Base-by-base conservation (phyloP, 2,888 invertebrate species). In the Patella depressa region DNA sequence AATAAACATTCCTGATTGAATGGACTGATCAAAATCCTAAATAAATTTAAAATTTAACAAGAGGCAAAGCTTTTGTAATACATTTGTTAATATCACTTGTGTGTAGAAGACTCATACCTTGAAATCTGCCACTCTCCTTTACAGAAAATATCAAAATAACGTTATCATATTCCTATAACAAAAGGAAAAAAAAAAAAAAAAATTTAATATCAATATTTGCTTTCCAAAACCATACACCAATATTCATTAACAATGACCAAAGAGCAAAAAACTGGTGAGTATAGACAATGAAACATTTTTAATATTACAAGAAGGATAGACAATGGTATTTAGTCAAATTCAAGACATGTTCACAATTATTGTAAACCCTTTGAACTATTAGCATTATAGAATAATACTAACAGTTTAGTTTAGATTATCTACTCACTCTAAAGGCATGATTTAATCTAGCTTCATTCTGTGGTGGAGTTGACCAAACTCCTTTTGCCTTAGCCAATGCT, bases 401-500 rank as follows among this genome's bases (percentile, higher is more conserved):
- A 9, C 7, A 65, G n/a, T 11, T 19, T 0, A 65, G n/a, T 11
- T 19, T 0, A 34, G 29, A 71, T 17, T 24, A 7, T 17, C 45
- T 59, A 81, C 84, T 81, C 86, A 92, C 92, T 87, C 95, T 95
- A 88, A 95, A 98, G 0, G 98, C 98, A 93, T 97, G 96, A 93
- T 98, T 98, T 75, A 99, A 93, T 92, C 98, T 97, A 1, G 96
- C 95, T 93, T 99, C 98, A 92, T 99, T 99, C 91, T 97, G 97
- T 3, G 98, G 98, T 78, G 98, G 94, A 3, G 99, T 99, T 3
- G 98, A 98, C 99, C 98, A 99, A 5, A 98, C 98, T 81, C 96
- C 97, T 93, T 92, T 89, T 19, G 95, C 96, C 92, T 99, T 99
- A 1, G 98, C 97, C 79, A 99, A 91, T 57, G 96, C 95, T 75